Conservation (phyloP, 2,797 vertebrate genomes). For the Brachymystax lenok region DNA sequence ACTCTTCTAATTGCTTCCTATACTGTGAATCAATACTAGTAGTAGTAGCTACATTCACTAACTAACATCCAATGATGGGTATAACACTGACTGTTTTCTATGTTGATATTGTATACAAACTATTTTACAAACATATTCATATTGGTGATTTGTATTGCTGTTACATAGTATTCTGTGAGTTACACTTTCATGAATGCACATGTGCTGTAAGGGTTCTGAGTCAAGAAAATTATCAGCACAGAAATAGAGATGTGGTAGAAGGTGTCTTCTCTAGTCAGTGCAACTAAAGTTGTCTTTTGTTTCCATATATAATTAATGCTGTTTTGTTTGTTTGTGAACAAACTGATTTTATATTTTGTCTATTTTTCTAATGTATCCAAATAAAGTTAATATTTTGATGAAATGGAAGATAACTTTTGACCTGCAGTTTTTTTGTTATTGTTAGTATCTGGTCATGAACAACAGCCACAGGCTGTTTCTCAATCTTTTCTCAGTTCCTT, state of each 20-base stretch:
- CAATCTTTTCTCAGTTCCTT: too few relatives aligned
- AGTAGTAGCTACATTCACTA: neutral
- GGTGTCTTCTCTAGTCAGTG: slow-evolving; percentile 32
- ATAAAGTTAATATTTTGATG: slow-evolving; percentile 47
- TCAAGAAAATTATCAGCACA: neutral
- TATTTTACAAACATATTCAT: too few relatives aligned
- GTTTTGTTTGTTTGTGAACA: neutral
- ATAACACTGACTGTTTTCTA: neutral
- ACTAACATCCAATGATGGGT: neutral
- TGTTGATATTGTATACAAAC: neutral
- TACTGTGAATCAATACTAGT: neutral
- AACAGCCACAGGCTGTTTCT: too few relatives aligned
- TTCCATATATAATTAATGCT: neutral
- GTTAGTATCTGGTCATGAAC: neutral
- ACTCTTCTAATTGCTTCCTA: neutral
- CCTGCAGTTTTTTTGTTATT: neutral
- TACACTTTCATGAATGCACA: neutral
- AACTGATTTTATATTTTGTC: slow-evolving; percentile 16
- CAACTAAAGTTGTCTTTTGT: slow-evolving; percentile 23
- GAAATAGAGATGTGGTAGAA: neutral
- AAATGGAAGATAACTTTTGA: neutral
- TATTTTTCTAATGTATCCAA: slow-evolving; percentile 27
- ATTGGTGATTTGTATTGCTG: neutral
- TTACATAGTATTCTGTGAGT: neutral
- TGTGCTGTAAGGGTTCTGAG: neutral